Percentiles rank a stretch among this genome's conserved stretches.
phyloP scores from a whole-genome alignment of 1,140 invertebrate genomes.

The Cydia fagiglandana region DNA sequence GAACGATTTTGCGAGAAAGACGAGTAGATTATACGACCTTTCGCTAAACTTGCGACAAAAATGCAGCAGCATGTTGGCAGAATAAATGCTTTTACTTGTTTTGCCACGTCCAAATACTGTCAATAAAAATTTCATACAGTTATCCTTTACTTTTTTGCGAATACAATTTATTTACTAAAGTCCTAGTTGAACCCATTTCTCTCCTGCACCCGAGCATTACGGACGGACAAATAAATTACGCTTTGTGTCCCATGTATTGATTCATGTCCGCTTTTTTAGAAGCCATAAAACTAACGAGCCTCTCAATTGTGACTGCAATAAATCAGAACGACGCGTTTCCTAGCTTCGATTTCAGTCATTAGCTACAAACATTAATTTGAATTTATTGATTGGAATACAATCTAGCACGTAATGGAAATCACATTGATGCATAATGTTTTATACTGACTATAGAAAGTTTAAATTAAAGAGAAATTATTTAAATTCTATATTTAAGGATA shows the following conservation, averaged over 20 bases:
- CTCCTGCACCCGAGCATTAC: slow-evolving; percentile 29
- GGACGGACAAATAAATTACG: slow-evolving; percentile 62
- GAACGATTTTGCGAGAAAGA: background rate
- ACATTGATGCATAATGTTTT: slow-evolving; percentile 26
- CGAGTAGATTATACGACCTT: background rate
- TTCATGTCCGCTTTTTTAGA: slow-evolving; percentile 64
- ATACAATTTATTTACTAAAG: background rate
- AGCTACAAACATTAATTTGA: slow-evolving; percentile 25
- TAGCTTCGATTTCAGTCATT: slow-evolving; percentile 34
- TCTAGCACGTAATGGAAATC: background rate
- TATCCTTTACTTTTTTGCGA: no score
- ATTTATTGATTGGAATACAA: slow-evolving; percentile 43
- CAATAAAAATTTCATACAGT: no score
- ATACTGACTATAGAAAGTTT: background rate
- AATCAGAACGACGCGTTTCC: slow-evolving; percentile 49
- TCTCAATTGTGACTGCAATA: slow-evolving; percentile 64
- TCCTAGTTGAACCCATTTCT: slow-evolving; percentile 28
- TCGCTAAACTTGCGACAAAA: background rate
- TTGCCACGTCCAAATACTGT: no score
- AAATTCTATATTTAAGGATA: no score
- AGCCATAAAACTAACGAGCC: slow-evolving; percentile 74
- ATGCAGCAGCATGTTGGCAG: no score
- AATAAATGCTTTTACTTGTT: no score
- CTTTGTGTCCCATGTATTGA: slow-evolving; percentile 65
- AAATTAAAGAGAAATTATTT: no score